phyloP scores from a whole-genome alignment of 1,140 invertebrate species.

The Caligus rogercresseyi region DNA sequence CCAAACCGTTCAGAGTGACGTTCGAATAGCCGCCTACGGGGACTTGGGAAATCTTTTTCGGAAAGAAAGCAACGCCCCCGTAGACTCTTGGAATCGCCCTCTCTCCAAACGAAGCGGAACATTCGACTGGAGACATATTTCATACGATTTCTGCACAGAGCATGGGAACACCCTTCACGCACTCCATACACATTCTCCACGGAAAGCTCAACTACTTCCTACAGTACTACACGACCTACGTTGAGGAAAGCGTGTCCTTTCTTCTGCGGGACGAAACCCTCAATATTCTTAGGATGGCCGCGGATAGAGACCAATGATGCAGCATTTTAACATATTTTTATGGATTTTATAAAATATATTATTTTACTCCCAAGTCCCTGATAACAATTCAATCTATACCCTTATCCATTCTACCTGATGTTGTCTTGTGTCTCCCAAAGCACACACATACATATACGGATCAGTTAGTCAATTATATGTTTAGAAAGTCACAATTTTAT shows the following conservation, averaged over 20 bases:
- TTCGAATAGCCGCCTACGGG: conserved; percentile 1
- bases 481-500: too few species aligned
- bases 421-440: too few species aligned
- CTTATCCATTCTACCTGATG: too few species aligned
- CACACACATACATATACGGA: too few species aligned
- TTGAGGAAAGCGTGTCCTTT: conserved; percentile 2
- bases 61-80: background rate
- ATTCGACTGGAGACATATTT: conserved; percentile 14
- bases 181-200: conserved; percentile 6
- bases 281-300: conserved; percentile 11
- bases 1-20: background rate
- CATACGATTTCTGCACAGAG: background rate
- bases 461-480: too few species aligned
- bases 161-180: conserved; percentile 4
- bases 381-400: too few species aligned
- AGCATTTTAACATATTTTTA: too few species aligned
- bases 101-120: background rate
- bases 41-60: conserved; percentile 11
- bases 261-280: conserved; percentile 11
- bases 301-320: background rate
- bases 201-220: conserved; percentile 11
- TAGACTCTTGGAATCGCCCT: conserved; percentile 6
- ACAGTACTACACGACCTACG: conserved; percentile 2
- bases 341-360: too few species aligned
- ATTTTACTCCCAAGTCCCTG: too few species aligned